Conservation (phyloP, 2,113 vertebrate species). For the Boulengeromyrus knoepffleri region DNA sequence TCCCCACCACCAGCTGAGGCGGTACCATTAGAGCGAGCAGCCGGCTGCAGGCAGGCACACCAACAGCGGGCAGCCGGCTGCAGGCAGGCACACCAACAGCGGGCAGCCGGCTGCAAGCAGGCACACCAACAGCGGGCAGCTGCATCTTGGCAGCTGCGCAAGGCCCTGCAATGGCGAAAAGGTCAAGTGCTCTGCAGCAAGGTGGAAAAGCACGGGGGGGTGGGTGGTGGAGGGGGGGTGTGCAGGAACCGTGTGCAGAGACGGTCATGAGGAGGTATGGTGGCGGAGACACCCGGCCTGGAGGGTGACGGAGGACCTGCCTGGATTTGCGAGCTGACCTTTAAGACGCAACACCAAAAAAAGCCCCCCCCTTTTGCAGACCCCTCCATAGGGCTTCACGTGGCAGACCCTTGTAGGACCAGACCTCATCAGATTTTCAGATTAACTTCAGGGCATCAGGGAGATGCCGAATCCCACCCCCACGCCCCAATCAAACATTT, state of each 20-base stretch:
- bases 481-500: conserved; percentile 35
- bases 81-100: neutral
- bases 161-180: neutral
- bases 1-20: conserved; percentile 1
- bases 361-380: neutral
- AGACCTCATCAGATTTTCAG: neutral
- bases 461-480: neutral
- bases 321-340: neutral
- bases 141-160: neutral
- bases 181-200: neutral
- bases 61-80: neutral
- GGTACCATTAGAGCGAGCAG: conserved; percentile 3
- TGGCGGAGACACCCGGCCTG: neutral
- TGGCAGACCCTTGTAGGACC: neutral
- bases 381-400: neutral
- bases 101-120: neutral
- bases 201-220: neutral
- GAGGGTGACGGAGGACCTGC: neutral
- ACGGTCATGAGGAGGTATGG: neutral
- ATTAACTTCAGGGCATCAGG: neutral
- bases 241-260: neutral
- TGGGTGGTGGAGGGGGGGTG: too few relatives aligned
- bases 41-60: neutral
- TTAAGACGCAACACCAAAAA: neutral
- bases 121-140: neutral